Base-by-base conservation (phyloP, 2,113 vertebrate species). In the Dunckerocampus dactyliophorus region DNA sequence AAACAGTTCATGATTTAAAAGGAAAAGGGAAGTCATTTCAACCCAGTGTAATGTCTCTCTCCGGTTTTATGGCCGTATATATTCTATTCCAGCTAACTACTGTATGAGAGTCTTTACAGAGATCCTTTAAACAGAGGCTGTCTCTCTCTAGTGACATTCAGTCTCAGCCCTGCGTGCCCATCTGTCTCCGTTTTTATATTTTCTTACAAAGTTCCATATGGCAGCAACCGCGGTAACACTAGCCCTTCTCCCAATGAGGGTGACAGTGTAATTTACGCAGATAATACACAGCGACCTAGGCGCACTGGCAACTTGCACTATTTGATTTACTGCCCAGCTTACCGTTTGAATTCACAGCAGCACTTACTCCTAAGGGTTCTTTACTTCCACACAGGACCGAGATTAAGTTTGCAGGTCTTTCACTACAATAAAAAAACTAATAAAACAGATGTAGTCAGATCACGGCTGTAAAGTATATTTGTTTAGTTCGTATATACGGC, bases 161-260 rank as follows among this genome's bases (percentile, higher is more conserved):
- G 82, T 79, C 82, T 73, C 64, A 50, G 42, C 53, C 31, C 39
- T 56, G 53, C 20, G 42, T 52, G 31, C 59, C 53, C 64, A 65
- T 77, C 63, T 76, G 71, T 67, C 72, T 74, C 54, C 4, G 17
- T 49, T 65, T 39, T 69, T 81, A 72, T 74, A 70, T 70, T 82
- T 64, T 75, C 75, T 71, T 61, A 69, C 62, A 67, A 68, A 68
- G 77, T 69, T 76, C 56, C 54, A 63, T 59, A 68, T 46, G 80
- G 62, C 11, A 47, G 63, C 55, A 45, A 62, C 59, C 28, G 47
- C 42, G 57, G 75, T 76, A 85, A 80, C 73, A 37, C 64, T 63
- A 82, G 71, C 74, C 70, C 66, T 73, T 76, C 60, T 69, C 63
- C 59, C 63, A 39, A 52, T 51, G 55, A 63, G 55, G 39, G 59